These are phyloP conservation scores for Callocephalon fimbriatum DNA, from an alignment of 2,113 vertebrate genomes.

Conservation along the genomic window DNA sequence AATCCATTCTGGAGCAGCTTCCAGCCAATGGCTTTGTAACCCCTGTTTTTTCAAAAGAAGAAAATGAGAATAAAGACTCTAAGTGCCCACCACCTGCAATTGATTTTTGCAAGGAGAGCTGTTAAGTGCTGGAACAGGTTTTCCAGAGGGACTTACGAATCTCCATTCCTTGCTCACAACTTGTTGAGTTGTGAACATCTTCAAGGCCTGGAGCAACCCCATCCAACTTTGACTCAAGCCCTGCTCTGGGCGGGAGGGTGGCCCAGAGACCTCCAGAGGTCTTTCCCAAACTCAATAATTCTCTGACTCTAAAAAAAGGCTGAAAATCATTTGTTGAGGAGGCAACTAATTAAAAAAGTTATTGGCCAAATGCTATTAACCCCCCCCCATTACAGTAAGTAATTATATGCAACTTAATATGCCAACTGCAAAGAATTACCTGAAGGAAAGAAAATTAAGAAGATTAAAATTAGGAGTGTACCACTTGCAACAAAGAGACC, in stretches of 20 bases:
- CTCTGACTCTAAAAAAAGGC: rapidly evolving
- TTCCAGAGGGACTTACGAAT: not conserved
- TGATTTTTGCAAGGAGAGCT: not conserved
- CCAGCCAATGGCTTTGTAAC: not conserved
- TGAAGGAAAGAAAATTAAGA: conserved; percentile 48
- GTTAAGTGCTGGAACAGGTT: not conserved
- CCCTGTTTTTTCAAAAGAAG: not conserved
- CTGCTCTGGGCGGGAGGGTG: not conserved
- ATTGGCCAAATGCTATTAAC: not conserved
- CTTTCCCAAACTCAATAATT: not conserved
- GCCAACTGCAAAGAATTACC: conserved; percentile 20
- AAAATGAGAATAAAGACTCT: not conserved
- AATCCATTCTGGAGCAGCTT: not conserved
- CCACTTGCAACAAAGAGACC: conserved; percentile 9
- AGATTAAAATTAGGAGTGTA: conserved; percentile 26
- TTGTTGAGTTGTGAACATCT: not conserved
- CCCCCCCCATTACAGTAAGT: not conserved
- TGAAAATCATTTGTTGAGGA: not conserved
- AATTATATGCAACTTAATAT: not conserved
- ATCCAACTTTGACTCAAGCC: not conserved
- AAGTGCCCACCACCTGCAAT: not conserved
- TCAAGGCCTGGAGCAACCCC: not conserved
- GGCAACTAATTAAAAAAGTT: not conserved
- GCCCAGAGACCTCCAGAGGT: not conserved
- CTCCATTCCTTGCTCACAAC: not conserved